Evolutionary conservation across 2,797 vertebrate genomes (phyloP).

Genomic region (Chiloscyllium punctatum): DNA sequence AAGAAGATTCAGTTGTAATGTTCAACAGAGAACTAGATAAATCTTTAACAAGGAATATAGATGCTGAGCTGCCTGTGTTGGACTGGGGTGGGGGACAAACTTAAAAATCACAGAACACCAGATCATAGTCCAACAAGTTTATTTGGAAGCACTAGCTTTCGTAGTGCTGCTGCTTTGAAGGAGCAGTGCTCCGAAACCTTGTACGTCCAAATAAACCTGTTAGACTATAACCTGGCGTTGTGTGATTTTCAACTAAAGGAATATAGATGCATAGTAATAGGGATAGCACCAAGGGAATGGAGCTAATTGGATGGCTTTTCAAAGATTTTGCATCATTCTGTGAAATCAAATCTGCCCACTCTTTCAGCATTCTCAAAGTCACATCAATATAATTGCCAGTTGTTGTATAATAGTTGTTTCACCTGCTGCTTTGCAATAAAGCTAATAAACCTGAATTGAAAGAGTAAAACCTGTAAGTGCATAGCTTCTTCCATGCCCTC

Average conservation of each 20-base stretch:
- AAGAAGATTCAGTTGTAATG: background rate
- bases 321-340: background rate
- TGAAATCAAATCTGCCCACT: background rate
- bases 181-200: too few relatives aligned
- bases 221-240: too few relatives aligned
- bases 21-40: background rate
- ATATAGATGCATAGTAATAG: background rate
- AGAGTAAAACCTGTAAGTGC: too few relatives aligned
- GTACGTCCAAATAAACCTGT: too few relatives aligned
- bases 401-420: background rate
- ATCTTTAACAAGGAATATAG: background rate
- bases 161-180: too few relatives aligned
- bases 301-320: background rate
- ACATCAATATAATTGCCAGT: background rate
- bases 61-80: background rate
- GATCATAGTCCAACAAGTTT: too few relatives aligned
- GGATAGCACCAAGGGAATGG: background rate
- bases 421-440: background rate
- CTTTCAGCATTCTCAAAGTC: background rate
- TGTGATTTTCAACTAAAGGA: background rate
- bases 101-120: too few relatives aligned
- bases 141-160: too few relatives aligned
- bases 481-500: background rate
- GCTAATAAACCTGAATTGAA: background rate
- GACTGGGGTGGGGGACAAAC: too few relatives aligned